These are phyloP conservation scores for Ia io DNA, from an alignment of 2,113 vertebrate species.

Conservation along the genomic window DNA sequence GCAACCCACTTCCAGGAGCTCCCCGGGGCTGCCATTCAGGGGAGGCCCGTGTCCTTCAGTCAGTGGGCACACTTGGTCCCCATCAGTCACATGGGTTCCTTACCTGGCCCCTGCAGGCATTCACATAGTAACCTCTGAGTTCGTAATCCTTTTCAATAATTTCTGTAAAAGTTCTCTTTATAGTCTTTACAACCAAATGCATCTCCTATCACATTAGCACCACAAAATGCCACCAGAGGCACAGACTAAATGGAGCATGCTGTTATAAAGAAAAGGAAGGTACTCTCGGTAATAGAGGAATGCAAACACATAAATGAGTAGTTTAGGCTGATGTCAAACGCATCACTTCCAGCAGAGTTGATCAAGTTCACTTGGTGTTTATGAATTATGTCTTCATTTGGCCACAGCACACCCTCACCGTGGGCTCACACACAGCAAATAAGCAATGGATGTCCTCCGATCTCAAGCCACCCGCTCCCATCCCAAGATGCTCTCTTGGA, in stretches of 20 bases:
- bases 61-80: not conserved
- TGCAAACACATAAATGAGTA: not conserved
- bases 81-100: rapidly evolving
- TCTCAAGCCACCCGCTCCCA: not conserved
- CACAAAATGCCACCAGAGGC: not conserved
- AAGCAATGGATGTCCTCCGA: not conserved
- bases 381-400: not conserved
- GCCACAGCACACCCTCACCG: not conserved
- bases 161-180: not conserved
- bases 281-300: not conserved
- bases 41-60: too few relatives aligned
- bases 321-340: not conserved
- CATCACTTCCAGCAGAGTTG: not conserved
- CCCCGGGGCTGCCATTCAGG: rapidly evolving
- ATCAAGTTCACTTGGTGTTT: not conserved
- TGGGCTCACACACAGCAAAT: not conserved
- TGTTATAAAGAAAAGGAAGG: not conserved
- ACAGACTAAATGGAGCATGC: not conserved
- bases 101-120: not conserved
- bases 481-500: not conserved
- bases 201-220: not conserved
- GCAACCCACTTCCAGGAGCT: rapidly evolving
- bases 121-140: not conserved
- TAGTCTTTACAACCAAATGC: not conserved
- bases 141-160: not conserved